phyloP scores from a whole-genome alignment of 2,888 invertebrate genomes.

The Chironomus riparius region DNA sequence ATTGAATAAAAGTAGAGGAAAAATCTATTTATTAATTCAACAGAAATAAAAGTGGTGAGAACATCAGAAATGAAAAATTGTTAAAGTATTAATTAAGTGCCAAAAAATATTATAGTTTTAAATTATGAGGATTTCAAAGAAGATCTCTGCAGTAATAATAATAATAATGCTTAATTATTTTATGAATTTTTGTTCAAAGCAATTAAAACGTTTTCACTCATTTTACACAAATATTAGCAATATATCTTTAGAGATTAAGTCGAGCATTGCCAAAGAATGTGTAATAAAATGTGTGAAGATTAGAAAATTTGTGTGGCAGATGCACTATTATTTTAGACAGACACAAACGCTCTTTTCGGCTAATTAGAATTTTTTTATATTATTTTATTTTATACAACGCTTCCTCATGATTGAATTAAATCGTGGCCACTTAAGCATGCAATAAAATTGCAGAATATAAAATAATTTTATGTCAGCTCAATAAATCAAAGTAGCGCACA shows the following conservation, averaged over 20 bases:
- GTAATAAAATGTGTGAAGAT: not conserved
- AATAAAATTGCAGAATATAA: not conserved
- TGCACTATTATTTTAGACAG: not conserved
- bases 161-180: not conserved
- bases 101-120: conserved; percentile 5
- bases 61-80: not conserved
- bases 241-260: not conserved
- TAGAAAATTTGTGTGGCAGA: not conserved
- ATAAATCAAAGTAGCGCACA: too few relatives aligned
- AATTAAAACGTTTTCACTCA: conserved; percentile 22
- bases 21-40: not conserved
- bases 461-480: not conserved
- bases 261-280: not conserved
- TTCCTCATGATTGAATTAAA: not conserved
- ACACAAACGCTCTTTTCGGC: not conserved
- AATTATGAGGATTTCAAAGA: conserved; percentile 16
- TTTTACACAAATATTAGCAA: conserved; percentile 15
- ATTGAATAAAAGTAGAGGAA: not conserved
- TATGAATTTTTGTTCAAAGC: not conserved
- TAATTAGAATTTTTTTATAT: not conserved
- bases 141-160: not conserved
- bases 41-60: not conserved
- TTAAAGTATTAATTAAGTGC: conserved; percentile 16
- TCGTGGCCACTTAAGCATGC: not conserved
- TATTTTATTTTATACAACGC: not conserved